Evolutionary conservation across 2,888 invertebrate genomes (phyloP).

Genomic region (Drosophila anceps): DNA sequence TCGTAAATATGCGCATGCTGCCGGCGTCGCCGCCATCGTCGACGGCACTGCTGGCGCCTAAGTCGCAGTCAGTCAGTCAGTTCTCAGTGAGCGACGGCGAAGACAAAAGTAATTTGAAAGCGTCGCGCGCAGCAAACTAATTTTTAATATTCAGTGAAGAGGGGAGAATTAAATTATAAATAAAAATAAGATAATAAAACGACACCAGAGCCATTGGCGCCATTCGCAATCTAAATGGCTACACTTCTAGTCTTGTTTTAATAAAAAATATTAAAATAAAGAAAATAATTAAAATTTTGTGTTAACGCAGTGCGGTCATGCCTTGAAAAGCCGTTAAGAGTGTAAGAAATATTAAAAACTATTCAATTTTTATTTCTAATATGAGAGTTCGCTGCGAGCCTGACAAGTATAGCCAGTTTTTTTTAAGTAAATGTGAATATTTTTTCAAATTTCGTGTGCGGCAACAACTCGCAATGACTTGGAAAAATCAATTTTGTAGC

Average conservation of each 20-base stretch:
- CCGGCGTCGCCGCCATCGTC: conserved; percentile 29
- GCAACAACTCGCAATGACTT: conserved; percentile 54
- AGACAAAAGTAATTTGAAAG: conserved; percentile 43
- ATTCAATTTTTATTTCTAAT: conserved; percentile 10
- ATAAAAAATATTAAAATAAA: conserved; percentile 6
- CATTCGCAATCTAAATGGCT: conserved; percentile 49
- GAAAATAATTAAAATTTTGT: conserved; percentile 10
- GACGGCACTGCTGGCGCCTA: conserved; percentile 56
- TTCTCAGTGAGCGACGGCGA: conserved; percentile 65
- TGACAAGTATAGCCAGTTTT: conserved; percentile 41
- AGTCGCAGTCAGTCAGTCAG: conserved; percentile 52
- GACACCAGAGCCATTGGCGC: conserved; percentile 55
- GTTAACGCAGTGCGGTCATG: conserved; percentile 29
- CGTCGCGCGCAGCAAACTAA: conserved; percentile 60
- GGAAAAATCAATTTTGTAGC: conserved; percentile 80
- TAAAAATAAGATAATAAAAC: conserved; percentile 32
- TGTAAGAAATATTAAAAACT: conserved; percentile 42
- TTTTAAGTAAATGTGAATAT: conserved; percentile 32
- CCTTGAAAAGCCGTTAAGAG: conserved; percentile 21
- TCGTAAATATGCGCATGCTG: conserved; percentile 78
- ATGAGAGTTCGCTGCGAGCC: conserved; percentile 2
- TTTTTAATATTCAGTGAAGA: conserved; percentile 38
- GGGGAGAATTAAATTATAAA: conserved; percentile 28
- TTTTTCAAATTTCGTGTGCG: conserved; percentile 34
- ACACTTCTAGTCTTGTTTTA: conserved; percentile 38